Conservation (phyloP, 2,797 vertebrate genomes). For the Crocidura indochinensis region DNA sequence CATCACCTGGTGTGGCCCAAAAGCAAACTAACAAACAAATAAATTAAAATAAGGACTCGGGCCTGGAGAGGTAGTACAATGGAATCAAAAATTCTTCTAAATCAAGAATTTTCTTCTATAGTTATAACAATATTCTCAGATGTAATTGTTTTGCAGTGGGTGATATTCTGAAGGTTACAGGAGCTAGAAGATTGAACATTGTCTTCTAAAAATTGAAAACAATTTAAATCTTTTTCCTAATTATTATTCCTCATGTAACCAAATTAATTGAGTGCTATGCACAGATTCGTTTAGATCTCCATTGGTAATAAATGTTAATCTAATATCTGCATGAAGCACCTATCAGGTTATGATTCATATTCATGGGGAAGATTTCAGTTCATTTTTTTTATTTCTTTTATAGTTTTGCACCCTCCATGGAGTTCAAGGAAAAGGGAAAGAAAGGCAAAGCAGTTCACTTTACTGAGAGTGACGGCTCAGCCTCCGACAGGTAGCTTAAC, state of each 20-base stretch:
- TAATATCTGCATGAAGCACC: neutral
- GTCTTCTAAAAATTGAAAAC: neutral
- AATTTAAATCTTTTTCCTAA: neutral
- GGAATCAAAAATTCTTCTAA: slow-evolving; percentile 3
- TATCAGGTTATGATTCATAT: neutral
- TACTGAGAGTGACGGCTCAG: slow-evolving; percentile 81
- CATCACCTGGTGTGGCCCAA: no score
- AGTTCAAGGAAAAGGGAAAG: slow-evolving; percentile 85
- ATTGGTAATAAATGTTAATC: neutral
- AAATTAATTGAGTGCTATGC: neutral
- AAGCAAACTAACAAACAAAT: no score
- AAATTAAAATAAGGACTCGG: no score
- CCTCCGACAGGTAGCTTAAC: slow-evolving; percentile 85
- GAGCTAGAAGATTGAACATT: neutral
- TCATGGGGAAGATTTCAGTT: neutral
- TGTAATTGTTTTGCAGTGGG: neutral
- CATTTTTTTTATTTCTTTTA: slow-evolving; percentile 63
- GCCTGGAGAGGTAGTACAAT: no score
- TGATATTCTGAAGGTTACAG: neutral
- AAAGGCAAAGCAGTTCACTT: slow-evolving; percentile 84
- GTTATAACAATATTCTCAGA: neutral
- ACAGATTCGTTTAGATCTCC: neutral
- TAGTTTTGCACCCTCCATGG: slow-evolving; percentile 83
- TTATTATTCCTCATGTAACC: neutral
- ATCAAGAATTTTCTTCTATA: slow-evolving; percentile 21